A percentile compares a stretch with the other conserved stretches of the same genome.
Conservation (phyloP, 1,140 invertebrate species). For the Linepithema humile region DNA sequence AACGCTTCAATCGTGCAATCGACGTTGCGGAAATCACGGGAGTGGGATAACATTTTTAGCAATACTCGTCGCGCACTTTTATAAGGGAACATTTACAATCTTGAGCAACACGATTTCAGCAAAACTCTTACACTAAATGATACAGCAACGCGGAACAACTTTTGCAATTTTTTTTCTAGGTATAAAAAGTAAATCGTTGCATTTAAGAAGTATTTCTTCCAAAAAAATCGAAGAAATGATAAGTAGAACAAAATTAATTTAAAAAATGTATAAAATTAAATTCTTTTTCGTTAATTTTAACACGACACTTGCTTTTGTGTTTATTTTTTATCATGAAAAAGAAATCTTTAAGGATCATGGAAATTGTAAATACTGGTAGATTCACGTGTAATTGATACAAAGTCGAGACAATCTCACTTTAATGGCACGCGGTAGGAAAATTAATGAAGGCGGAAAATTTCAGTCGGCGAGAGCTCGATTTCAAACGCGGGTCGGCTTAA, state of each 20-base stretch:
- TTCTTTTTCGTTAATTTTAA: no score
- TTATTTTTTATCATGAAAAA: background rate
- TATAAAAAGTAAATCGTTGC: background rate
- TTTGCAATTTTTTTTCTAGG: background rate
- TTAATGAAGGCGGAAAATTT: slow-evolving; percentile 37
- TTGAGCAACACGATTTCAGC: background rate
- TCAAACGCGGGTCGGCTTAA: slow-evolving; percentile 34
- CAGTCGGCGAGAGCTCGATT: slow-evolving; percentile 15
- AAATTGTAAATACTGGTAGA: background rate
- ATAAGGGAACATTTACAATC: background rate
- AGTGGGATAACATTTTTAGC: background rate
- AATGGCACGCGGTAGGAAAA: slow-evolving; percentile 2
- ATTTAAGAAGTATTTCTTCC: background rate
- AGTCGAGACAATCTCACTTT: background rate
- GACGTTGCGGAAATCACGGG: slow-evolving; percentile 6
- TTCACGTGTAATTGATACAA: background rate
- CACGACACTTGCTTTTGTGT: no score
- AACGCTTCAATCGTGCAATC: slow-evolving; percentile 1
- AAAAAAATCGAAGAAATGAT: background rate
- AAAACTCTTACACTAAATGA: background rate
- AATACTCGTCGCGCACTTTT: background rate
- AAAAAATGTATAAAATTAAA: no score
- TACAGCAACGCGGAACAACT: background rate
- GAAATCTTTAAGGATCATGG: background rate
- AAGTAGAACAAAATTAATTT: no score